These are phyloP conservation scores for Ceratina calcarata DNA, from an alignment of 1,140 invertebrate species.

Conservation along the genomic window DNA sequence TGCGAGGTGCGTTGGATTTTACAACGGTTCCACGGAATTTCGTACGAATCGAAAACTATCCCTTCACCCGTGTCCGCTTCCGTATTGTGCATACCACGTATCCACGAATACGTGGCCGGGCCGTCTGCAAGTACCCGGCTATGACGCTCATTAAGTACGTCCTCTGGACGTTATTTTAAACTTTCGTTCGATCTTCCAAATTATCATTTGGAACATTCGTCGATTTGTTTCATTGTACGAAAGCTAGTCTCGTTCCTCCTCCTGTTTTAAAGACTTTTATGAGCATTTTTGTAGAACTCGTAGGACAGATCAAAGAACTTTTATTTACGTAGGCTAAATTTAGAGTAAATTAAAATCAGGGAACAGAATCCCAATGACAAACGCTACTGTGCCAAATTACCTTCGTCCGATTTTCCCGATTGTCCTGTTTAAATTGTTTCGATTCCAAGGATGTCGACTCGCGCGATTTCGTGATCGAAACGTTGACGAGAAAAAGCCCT, in stretches of 20 bases:
- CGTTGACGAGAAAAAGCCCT: too few species aligned
- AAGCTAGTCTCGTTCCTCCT: too few species aligned
- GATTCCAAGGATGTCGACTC: background rate
- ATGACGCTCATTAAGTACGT: too few species aligned
- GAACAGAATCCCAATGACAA: constrained; percentile 2
- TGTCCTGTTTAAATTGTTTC: constrained; percentile 47
- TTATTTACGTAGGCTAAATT: background rate
- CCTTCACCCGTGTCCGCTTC: constrained; percentile 9
- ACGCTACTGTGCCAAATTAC: constrained; percentile 27
- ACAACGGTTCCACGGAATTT: constrained; percentile 35
- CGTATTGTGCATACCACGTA: constrained; percentile 4
- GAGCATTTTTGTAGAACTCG: too few species aligned
- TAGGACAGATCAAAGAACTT: too few species aligned
- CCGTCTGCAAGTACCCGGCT: too few species aligned
- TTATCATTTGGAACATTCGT: too few species aligned
- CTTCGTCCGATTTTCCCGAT: constrained; percentile 14
- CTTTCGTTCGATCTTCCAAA: too few species aligned
- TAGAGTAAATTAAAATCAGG: constrained; percentile 21
- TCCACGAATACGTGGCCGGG: too few species aligned
- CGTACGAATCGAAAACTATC: background rate
- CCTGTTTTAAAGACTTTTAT: too few species aligned
- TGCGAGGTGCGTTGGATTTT: constrained; percentile 1
- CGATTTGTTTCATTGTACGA: too few species aligned
- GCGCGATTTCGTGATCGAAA: background rate
- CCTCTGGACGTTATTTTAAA: too few species aligned